These are phyloP conservation scores for Pecten maximus DNA, from an alignment of 2,888 invertebrate species.

Conservation along the genomic window DNA sequence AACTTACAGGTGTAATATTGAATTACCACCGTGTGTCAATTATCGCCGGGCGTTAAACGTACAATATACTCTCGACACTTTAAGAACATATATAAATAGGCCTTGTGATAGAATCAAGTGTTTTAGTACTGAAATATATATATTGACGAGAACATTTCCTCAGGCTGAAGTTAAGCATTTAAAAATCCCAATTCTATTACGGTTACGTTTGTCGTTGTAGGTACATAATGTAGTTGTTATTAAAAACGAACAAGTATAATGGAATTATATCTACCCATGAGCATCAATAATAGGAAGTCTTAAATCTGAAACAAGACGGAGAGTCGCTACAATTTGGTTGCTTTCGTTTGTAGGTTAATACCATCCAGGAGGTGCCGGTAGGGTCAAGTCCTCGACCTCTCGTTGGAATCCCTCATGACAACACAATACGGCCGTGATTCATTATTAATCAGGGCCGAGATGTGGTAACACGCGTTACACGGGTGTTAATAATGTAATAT, in stretches of 20 bases:
- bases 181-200: slow-evolving; percentile 14
- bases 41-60: neutral
- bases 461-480: neutral
- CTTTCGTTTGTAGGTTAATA: neutral
- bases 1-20: neutral
- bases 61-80: neutral
- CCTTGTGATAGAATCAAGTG: neutral
- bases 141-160: slow-evolving; percentile 5
- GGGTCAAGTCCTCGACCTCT: neutral
- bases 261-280: neutral
- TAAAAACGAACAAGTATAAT: neutral
- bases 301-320: neutral
- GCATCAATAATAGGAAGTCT: neutral
- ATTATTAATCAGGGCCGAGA: neutral
- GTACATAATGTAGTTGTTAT: neutral
- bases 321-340: neutral
- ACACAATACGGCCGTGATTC: neutral
- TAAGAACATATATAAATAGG: neutral
- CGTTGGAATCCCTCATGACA: neutral
- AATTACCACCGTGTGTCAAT: neutral
- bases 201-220: neutral
- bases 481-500: neutral
- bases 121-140: neutral
- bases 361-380: neutral
- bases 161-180: neutral